Percentiles rank a stretch among this genome's conserved stretches.
These are phyloP conservation scores for Alosa sapidissima DNA, from an alignment of 2,797 vertebrate species.

Conservation along the genomic window DNA sequence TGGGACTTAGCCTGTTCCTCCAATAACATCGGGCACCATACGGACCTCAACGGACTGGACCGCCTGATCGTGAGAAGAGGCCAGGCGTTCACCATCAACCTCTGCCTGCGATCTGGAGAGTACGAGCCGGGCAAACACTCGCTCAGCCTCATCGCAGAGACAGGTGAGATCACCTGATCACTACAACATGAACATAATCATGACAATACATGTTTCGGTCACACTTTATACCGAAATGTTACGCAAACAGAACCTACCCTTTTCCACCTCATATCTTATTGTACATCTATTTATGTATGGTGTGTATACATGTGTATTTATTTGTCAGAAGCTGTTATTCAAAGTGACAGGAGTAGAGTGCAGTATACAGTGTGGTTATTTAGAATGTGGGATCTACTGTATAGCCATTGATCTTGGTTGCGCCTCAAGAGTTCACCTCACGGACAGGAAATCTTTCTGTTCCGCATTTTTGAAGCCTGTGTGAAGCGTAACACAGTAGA, in stretches of 20 bases:
- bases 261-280: neutral
- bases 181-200: neutral
- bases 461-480: neutral
- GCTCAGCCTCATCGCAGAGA: conserved; percentile 77
- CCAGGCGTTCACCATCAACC: conserved; percentile 79
- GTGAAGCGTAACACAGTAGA: neutral
- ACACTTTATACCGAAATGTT: neutral
- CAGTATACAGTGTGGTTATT: neutral
- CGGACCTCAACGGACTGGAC: conserved; percentile 72
- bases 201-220: too few relatives aligned
- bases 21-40: conserved; percentile 84
- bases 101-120: conserved; percentile 76
- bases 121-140: conserved; percentile 77
- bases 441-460: neutral
- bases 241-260: neutral
- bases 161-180: conserved; percentile 69
- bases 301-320: neutral
- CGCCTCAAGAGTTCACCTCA: neutral
- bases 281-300: neutral
- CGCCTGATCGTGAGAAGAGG: conserved; percentile 87
- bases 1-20: conserved; percentile 79
- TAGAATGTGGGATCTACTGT: too few relatives aligned
- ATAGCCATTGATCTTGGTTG: neutral
- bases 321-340: neutral
- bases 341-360: neutral